These are phyloP conservation scores for Odontesthes bonariensis DNA, from an alignment of 2,113 vertebrate genomes.

Conservation along the genomic window DNA sequence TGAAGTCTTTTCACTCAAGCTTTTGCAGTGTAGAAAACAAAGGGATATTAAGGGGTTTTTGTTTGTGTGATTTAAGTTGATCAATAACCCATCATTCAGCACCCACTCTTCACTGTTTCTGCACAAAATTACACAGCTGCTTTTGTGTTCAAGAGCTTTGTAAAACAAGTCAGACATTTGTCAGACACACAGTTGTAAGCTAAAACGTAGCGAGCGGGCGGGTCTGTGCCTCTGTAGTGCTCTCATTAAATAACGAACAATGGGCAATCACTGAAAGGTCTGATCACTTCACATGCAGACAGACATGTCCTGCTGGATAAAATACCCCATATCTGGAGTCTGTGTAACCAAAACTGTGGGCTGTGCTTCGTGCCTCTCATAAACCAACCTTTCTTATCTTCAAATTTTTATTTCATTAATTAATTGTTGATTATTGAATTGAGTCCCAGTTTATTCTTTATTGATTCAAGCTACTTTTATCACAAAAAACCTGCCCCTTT, in stretches of 20 bases:
- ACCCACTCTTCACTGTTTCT: conserved; percentile 5
- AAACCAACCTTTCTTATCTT: not conserved
- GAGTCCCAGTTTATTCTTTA: not conserved
- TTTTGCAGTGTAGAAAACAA: not conserved
- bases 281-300: conserved; percentile 15
- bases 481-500: not conserved
- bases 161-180: conserved; percentile 18
- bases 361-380: not conserved
- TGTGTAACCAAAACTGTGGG: not conserved
- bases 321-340: conserved; percentile 10
- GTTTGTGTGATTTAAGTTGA: conserved; percentile 28
- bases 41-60: not conserved
- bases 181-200: conserved; percentile 24
- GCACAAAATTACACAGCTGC: conserved; percentile 38
- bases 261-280: conserved; percentile 10
- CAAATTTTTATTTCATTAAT: not conserved
- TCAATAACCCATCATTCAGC: conserved; percentile 36
- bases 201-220: conserved; percentile 44
- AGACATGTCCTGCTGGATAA: conserved; percentile 9
- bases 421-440: too few species aligned
- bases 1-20: conserved; percentile 3
- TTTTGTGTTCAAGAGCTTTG: conserved; percentile 31
- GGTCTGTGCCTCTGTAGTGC: conserved; percentile 24
- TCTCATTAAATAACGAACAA: conserved; percentile 50
- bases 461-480: conserved; percentile 7